phyloP scores from a whole-genome alignment of 2,113 vertebrate genomes.

The Eira barbara region DNA sequence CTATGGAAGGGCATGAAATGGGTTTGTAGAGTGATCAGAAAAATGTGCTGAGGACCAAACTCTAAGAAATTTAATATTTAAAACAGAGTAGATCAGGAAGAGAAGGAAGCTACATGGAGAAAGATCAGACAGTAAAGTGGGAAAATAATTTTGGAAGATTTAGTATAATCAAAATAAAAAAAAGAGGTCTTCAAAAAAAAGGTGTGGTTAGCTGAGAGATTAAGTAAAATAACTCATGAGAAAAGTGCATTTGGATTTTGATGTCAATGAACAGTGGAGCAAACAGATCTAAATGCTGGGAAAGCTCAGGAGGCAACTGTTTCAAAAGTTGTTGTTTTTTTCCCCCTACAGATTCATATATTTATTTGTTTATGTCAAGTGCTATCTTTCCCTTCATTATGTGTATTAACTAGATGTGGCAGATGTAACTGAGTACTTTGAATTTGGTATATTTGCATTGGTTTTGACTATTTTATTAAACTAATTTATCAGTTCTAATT shows the following conservation, averaged over 20 bases:
- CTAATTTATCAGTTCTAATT: conserved; percentile 1
- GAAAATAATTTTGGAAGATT: not conserved
- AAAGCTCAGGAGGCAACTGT: not conserved
- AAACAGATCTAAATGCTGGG: not conserved
- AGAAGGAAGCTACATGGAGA: not conserved
- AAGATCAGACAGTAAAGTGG: not conserved
- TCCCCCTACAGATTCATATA: not conserved
- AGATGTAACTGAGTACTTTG: not conserved
- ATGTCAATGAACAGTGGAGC: not conserved
- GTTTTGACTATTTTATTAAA: conserved; percentile 20
- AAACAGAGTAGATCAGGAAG: not conserved
- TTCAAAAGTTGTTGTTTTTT: not conserved
- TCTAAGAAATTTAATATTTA: not conserved
- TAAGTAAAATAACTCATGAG: not conserved
- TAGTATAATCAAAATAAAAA: not conserved
- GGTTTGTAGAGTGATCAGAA: not conserved
- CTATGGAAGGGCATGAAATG: not conserved
- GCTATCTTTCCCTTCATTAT: not conserved
- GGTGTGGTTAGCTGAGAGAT: not conserved
- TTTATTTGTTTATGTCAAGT: not conserved
- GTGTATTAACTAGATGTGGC: not conserved
- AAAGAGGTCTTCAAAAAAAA: not conserved
- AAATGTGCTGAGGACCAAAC: not conserved
- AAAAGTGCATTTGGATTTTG: not conserved
- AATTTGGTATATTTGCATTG: not conserved